Percentiles rank a stretch among this genome's conserved stretches.
These are phyloP conservation scores for Gobionotothen gibberifrons DNA, from an alignment of 2,797 vertebrate genomes.

Conservation along the genomic window DNA sequence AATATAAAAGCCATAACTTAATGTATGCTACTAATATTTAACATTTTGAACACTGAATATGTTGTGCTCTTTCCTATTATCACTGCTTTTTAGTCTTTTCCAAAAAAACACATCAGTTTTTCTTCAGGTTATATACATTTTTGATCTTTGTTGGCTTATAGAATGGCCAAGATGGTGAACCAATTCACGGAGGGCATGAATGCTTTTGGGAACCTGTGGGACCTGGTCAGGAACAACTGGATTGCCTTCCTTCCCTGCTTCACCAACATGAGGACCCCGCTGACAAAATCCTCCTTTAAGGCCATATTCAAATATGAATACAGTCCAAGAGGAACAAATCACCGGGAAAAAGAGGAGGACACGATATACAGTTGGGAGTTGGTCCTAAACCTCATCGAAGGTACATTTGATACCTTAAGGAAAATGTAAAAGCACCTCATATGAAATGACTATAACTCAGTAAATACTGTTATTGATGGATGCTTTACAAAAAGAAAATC, in stretches of 20 bases:
- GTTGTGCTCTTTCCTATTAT: too few species aligned
- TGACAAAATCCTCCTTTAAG: not conserved
- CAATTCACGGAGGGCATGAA: constrained; percentile 9
- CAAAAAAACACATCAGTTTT: too few species aligned
- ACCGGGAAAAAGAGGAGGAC: constrained; percentile 1
- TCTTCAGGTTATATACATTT: too few species aligned
- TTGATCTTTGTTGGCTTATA: not conserved
- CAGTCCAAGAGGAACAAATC: constrained; percentile 10
- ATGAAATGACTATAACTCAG: not conserved
- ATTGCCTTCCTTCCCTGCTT: constrained; percentile 18
- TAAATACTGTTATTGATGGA: too few species aligned
- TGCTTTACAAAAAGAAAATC: not conserved
- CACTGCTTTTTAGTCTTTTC: too few species aligned
- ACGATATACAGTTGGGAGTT: constrained; percentile 5
- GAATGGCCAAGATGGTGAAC: not conserved
- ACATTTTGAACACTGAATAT: too few species aligned
- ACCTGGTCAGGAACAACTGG: constrained; percentile 10
- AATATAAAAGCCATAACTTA: too few species aligned
- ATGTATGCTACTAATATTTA: too few species aligned
- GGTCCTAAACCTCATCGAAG: constrained; percentile 16
- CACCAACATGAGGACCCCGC: not conserved
- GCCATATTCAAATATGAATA: not conserved
- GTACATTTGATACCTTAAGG: not conserved
- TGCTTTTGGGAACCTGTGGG: not conserved
- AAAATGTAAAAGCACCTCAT: not conserved